These are phyloP conservation scores for Drosophila nasuta DNA, from an alignment of 1,140 invertebrate genomes.

Conservation along the genomic window DNA sequence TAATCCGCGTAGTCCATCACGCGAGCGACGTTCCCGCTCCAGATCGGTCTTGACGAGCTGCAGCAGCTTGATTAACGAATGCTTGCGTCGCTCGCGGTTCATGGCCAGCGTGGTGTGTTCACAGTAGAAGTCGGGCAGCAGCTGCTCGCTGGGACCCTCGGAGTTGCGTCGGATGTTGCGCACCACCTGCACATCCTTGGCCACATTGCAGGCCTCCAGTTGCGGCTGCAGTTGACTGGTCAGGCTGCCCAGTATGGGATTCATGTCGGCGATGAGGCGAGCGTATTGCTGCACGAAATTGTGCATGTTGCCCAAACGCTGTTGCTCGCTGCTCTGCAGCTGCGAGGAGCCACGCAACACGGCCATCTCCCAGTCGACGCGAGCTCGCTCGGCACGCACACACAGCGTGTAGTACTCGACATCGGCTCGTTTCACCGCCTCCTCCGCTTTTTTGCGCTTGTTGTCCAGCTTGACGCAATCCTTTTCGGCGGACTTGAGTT, in stretches of 20 bases:
- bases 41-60: conserved; percentile 94
- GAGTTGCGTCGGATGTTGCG: conserved; percentile 83
- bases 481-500: conserved; percentile 85
- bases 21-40: conserved; percentile 93
- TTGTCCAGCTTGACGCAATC: conserved; percentile 91
- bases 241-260: conserved; percentile 89
- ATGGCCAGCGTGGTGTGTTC: conserved; percentile 97
- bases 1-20: conserved; percentile 94
- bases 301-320: conserved; percentile 93
- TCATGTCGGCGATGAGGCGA: conserved; percentile 91
- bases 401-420: conserved; percentile 97
- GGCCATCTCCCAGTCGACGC: conserved; percentile 96
- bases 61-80: conserved; percentile 92
- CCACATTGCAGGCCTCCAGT: conserved; percentile 80
- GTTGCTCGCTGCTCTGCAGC: conserved; percentile 94
- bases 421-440: conserved; percentile 94
- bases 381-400: conserved; percentile 94
- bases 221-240: conserved; percentile 67
- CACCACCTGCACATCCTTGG: conserved; percentile 81
- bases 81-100: conserved; percentile 95
- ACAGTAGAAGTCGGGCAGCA: conserved; percentile 97
- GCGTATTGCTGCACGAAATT: conserved; percentile 91
- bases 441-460: conserved; percentile 95
- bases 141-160: conserved; percentile 89
- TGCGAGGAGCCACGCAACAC: conserved; percentile 92